Evolutionary conservation across 2,113 vertebrate species (phyloP).

Genomic region (Puffinus mauretanicus): DNA sequence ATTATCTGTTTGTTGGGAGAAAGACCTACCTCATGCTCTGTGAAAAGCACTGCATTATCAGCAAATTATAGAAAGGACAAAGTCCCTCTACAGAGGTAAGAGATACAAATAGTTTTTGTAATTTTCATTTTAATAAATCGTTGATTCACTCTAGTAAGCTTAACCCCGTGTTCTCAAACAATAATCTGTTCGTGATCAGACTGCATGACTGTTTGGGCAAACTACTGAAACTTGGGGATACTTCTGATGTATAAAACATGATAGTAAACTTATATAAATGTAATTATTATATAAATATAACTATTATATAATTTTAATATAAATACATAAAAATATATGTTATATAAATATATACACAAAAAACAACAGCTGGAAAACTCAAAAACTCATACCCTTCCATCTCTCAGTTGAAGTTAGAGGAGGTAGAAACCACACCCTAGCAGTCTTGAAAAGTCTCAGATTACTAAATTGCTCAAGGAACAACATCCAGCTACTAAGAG

Average conservation of each 20-base stretch:
- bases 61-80: not conserved
- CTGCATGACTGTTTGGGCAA: not conserved
- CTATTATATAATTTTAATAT: not conserved
- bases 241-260: not conserved
- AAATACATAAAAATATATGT: not conserved
- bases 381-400: not conserved
- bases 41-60: not conserved
- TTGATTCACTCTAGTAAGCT: not conserved
- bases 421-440: not conserved
- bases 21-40: not conserved
- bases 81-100: not conserved
- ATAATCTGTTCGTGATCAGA: not conserved
- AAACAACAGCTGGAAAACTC: not conserved
- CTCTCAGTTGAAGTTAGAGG: not conserved
- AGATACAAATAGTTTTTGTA: not conserved
- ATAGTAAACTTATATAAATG: not conserved
- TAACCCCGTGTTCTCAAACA: not conserved
- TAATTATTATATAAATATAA: not conserved
- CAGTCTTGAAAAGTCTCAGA: not conserved
- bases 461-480: not conserved
- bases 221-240: not conserved
- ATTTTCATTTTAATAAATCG: not conserved
- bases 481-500: not conserved
- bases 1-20: not conserved
- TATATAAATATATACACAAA: not conserved